Evolutionary conservation across 2,113 vertebrate species (phyloP).

Genomic region (Dicaeum eximium): DNA sequence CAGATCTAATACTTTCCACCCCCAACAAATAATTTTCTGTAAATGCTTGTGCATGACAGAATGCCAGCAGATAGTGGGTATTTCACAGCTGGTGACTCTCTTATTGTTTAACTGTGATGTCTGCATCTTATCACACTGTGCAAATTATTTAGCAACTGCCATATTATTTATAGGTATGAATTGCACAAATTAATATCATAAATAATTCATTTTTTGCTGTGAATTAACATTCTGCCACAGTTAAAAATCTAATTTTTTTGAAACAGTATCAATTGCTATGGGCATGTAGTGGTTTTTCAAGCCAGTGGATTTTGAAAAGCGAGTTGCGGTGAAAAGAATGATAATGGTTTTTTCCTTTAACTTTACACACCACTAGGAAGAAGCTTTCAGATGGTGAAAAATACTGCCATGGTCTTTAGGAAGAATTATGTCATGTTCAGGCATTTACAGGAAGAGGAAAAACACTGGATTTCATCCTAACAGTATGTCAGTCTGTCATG

Average conservation of each 20-base stretch:
- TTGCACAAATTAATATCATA: constrained; percentile 72
- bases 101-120: constrained; percentile 52
- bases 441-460: neutral
- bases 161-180: constrained; percentile 75
- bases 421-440: constrained; percentile 10
- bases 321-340: neutral
- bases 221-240: constrained; percentile 50
- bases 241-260: constrained; percentile 54
- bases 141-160: constrained; percentile 74
- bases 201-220: constrained; percentile 66
- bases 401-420: neutral
- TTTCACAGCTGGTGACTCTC: constrained; percentile 42
- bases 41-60: constrained; percentile 35
- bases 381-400: constrained; percentile 21
- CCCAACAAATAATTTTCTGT: constrained; percentile 46
- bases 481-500: constrained; percentile 56
- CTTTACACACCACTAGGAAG: neutral
- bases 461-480: constrained; percentile 57
- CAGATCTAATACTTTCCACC: constrained; percentile 39
- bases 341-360: neutral
- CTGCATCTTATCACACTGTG: constrained; percentile 53
- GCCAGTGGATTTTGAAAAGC: constrained; percentile 5
- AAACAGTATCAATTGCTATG: neutral
- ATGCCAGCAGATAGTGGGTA: constrained; percentile 38
- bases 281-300: neutral